Evolutionary conservation across 2,888 invertebrate genomes (phyloP).

Genomic region (Polylopha cassiicola): DNA sequence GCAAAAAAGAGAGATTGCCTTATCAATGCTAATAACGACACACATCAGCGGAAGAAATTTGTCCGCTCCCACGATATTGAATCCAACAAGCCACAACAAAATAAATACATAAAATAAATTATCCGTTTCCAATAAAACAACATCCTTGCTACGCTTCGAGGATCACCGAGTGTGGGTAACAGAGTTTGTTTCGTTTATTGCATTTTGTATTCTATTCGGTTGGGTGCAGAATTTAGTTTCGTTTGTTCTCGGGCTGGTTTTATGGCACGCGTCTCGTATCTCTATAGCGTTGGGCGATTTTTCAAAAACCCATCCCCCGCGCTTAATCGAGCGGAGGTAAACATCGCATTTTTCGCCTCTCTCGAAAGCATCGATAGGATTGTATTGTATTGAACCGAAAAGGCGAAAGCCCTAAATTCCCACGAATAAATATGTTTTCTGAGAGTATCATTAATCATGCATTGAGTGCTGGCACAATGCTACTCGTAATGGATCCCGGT

Average conservation of each 20-base stretch:
- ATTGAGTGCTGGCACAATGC: conserved; percentile 64
- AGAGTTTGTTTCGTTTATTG: conserved; percentile 2
- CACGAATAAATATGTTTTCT: conserved; percentile 66
- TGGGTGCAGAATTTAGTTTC: conserved; percentile 29
- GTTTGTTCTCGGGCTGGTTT: conserved; percentile 21
- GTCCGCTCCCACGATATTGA: conserved; percentile 59
- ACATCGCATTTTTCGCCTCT: conserved; percentile 68
- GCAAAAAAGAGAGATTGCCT: conserved; percentile 19
- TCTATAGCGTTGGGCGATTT: conserved; percentile 51
- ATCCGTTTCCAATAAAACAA: conserved; percentile 73
- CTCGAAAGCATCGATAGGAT: conserved; percentile 61
- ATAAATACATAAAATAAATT: conserved; percentile 74
- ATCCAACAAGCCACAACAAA: conserved; percentile 55
- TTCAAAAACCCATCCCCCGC: conserved; percentile 60
- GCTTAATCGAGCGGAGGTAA: conserved; percentile 73
- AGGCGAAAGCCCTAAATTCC: conserved; percentile 47
- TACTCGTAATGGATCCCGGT: conserved; percentile 54
- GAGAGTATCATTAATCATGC: conserved; percentile 66
- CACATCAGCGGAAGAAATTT: conserved; percentile 34
- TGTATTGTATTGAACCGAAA: conserved; percentile 50
- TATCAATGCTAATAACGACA: conserved; percentile 37
- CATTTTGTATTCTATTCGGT: conserved; percentile 34
- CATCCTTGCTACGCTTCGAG: conserved; percentile 52
- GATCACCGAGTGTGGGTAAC: conserved; percentile 36
- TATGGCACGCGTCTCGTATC: conserved; percentile 51